A percentile compares a stretch with the other conserved stretches of the same genome.
These are phyloP conservation scores for Xanthia togata DNA, from an alignment of 2,888 invertebrate species.

Conservation along the genomic window DNA sequence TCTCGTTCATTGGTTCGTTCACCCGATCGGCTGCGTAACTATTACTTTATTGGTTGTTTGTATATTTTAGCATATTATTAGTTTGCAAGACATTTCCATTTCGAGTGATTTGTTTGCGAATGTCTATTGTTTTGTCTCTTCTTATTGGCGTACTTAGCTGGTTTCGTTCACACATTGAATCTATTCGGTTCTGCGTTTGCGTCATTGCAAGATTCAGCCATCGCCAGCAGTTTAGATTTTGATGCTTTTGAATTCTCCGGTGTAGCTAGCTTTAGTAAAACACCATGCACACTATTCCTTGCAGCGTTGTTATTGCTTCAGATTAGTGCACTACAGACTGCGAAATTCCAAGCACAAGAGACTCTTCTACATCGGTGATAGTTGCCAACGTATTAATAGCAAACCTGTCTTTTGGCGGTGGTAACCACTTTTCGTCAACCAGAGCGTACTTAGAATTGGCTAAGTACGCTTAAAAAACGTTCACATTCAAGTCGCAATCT, in stretches of 20 bases:
- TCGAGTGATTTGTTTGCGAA: conserved; percentile 23
- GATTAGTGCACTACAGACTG: background rate
- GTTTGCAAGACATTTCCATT: conserved; percentile 23
- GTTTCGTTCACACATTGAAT: background rate
- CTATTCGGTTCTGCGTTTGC: background rate
- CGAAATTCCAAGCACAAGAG: background rate
- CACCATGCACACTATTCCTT: no score
- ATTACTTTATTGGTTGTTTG: conserved; percentile 54
- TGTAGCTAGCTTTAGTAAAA: background rate
- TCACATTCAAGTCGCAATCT: no score
- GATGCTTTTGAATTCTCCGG: background rate
- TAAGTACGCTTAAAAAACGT: no score
- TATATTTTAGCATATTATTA: conserved; percentile 62
- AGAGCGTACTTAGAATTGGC: no score
- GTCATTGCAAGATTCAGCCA: background rate
- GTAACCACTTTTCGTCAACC: background rate
- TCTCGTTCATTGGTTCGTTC: conserved; percentile 54
- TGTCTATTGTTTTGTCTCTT: conserved; percentile 21
- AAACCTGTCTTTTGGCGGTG: background rate
- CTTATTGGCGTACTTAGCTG: background rate
- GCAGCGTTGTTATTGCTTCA: background rate
- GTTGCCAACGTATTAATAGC: background rate
- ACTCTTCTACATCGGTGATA: background rate
- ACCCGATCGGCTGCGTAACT: conserved; percentile 54
- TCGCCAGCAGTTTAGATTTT: background rate